Base-by-base conservation (phyloP, 2,797 vertebrate species). In the Mus minutoides region DNA sequence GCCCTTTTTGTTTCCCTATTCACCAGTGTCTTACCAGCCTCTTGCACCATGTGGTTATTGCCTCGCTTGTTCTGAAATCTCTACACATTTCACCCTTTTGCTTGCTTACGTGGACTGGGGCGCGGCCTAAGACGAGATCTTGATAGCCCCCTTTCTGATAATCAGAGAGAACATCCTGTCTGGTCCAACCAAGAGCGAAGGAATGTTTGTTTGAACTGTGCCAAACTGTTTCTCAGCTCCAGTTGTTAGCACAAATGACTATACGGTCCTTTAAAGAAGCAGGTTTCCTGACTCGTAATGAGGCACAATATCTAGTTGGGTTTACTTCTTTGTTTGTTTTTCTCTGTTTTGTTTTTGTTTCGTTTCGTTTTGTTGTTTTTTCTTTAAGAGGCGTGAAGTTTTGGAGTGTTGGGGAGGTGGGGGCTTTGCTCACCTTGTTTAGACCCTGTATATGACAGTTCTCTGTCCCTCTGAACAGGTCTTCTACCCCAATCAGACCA, bases 61-160 rank as follows among this genome's bases (percentile, higher is more conserved):
- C 98, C 98, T 98, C 98, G 98, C 99, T 99, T 98, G 98, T 99
- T 98, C 98, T 98, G 98, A 99, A 98, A 98, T 98, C 98, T 98
- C 98, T 98, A 97, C 98, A 98, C 99, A 98, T 98, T 98, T 99
- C 98, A 98, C 98, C 99, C 98, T 99, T 97, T 99, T 99, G 99
- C 99, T 99, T 99, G 99, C 99, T 99, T 99, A 99, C 98, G 97
- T 99, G 99, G 99, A 99, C 98, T 99, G 98, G 98, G 98, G 98
- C 98, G 29, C 98, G 98, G 98, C 98, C 98, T 98, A 98, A 98
- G 98, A 98, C 98, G 95, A 98, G 98, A 97, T 97, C 98, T 97
- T 97, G 98, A 92, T 97, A 98, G 98, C 98, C 97, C 98, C 98
- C 98, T 98, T 98, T 98, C 97, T 98, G 98, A 98, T 98, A 98